These are phyloP conservation scores for Papilio polytes DNA, from an alignment of 1,140 invertebrate genomes.

Conservation along the genomic window DNA sequence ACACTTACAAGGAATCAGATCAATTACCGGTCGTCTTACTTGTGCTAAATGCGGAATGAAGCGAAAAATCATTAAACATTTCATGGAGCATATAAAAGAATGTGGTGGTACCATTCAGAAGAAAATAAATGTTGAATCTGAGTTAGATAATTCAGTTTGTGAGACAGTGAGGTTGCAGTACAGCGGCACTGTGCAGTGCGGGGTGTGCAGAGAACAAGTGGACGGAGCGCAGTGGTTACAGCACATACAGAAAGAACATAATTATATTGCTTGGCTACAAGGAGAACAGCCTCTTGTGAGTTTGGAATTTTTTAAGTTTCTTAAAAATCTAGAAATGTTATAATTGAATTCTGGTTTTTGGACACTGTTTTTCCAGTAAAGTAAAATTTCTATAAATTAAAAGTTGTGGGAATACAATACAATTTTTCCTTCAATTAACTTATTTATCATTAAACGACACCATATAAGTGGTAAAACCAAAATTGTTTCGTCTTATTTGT, in stretches of 20 bases:
- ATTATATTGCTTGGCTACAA: conserved; percentile 59
- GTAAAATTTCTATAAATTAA: too few relatives aligned
- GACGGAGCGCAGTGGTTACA: conserved; percentile 63
- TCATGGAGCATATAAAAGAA: conserved; percentile 43
- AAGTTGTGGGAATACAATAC: too few relatives aligned
- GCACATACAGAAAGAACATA: conserved; percentile 80
- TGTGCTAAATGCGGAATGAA: conserved; percentile 47
- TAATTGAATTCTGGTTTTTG: too few relatives aligned
- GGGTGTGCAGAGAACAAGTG: conserved; percentile 58
- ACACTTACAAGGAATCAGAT: conserved; percentile 41
- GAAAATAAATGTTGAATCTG: neutral
- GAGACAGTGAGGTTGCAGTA: neutral
- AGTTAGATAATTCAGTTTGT: conserved; percentile 5
- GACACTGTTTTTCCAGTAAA: too few relatives aligned
- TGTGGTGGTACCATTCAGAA: conserved; percentile 36
- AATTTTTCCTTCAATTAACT: too few relatives aligned
- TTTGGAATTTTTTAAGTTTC: neutral
- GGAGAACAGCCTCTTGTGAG: conserved; percentile 57
- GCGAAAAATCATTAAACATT: conserved; percentile 45
- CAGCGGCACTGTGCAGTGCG: conserved; percentile 48
- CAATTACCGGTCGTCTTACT: conserved; percentile 27
- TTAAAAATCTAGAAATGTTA: neutral
- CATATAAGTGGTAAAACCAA: too few relatives aligned
- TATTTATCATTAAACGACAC: too few relatives aligned
- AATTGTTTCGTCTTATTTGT: conserved; percentile 37